These are phyloP conservation scores for Heliothis virescens DNA, from an alignment of 1,140 invertebrate species.

Conservation along the genomic window DNA sequence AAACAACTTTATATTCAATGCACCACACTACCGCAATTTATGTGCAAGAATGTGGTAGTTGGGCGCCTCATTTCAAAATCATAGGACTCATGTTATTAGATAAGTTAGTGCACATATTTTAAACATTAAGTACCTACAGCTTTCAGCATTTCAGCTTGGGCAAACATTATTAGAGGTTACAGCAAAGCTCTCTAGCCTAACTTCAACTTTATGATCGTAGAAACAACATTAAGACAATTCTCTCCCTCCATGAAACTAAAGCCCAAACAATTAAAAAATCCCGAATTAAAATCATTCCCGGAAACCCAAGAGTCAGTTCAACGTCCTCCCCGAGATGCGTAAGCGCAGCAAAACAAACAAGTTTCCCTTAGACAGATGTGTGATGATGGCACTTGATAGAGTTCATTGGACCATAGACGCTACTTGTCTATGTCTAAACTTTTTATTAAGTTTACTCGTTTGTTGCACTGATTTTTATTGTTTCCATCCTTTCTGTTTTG, in stretches of 20 bases:
- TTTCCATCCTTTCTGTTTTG: conserved; percentile 10
- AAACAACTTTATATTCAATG: no score
- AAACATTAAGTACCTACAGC: no score
- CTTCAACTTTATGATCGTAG: not conserved
- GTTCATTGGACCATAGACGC: conserved; percentile 18
- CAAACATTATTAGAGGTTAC: no score
- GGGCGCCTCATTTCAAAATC: no score
- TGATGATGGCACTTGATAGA: conserved; percentile 31
- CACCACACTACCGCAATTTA: no score
- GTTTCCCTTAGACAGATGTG: conserved; percentile 49
- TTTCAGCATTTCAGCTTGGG: no score
- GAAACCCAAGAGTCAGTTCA: conserved; percentile 47
- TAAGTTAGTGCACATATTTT: no score
- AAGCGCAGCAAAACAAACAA: conserved; percentile 47
- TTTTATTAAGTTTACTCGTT: conserved; percentile 32
- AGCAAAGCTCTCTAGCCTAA: no score
- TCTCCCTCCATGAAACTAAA: not conserved
- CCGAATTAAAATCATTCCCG: conserved; percentile 37
- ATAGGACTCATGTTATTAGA: no score
- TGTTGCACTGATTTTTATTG: conserved; percentile 27
- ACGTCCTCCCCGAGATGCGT: conserved; percentile 47
- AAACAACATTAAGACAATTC: not conserved
- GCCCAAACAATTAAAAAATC: not conserved
- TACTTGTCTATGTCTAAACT: conserved; percentile 22
- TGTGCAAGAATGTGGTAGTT: no score